Base-by-base conservation (phyloP, 2,113 vertebrate genomes). In the Dicentrarchus labrax region DNA sequence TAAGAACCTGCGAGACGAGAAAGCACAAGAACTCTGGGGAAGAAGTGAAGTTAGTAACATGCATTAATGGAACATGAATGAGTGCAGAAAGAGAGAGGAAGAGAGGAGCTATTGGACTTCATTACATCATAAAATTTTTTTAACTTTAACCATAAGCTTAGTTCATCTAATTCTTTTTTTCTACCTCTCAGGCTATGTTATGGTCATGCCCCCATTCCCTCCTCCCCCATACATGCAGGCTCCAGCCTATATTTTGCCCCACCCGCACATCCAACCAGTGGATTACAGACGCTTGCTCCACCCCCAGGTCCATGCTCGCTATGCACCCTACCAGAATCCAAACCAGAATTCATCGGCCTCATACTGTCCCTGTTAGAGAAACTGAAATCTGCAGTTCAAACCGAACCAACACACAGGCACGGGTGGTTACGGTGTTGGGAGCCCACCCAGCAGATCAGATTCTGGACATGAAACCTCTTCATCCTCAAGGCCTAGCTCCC, bases 341-440 rank as follows among this genome's bases (percentile, higher is more conserved):
- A 85, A 83, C 86, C 91, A 83, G 92, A 60, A 36, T 74, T n/a
- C 89, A 68, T 4, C 56, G 16, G 1, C 80, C 79, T 30, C 62
- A 78, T 11, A 17, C 67, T 11, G 0, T 8, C 15, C 13, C 60
- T 3, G 5, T 47, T 2, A 84, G 60, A 43, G 72, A 90, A 78
- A 93, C 80, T 0, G 16, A 93, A 86, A 85, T 89, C 78, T 0
- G 88, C 88, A 64, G 94, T 94, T 62, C 94, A 95, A 69, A 95
- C 94, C 0, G 93, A 94, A 24, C 78, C 86, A 0, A 5, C 22
- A 8, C 70, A 51, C 11, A 24, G 41, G 4, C 0, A 3, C 1
- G 0, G 10, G 39, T 21, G 30, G 22, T 8, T 86, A 64, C 4
- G 6, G 12, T 15, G 72, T 59, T 0, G 64, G n/a, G 19, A 85